Base-by-base conservation (phyloP, 2,113 vertebrate genomes). In the Thunnus thynnus region DNA sequence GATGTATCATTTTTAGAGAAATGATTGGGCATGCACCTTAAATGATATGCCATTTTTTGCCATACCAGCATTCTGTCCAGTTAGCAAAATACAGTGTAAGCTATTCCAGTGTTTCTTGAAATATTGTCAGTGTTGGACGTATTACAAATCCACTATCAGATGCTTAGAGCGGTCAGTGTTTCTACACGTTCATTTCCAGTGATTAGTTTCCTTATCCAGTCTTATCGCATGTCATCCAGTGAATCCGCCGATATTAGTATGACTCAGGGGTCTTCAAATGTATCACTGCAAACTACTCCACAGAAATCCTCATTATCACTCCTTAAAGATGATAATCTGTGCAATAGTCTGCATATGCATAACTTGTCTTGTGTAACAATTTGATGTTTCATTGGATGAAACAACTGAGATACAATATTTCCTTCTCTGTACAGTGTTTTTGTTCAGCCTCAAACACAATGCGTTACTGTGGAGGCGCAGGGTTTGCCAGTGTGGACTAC, bases 71-170 rank as follows among this genome's bases (percentile, higher is more conserved):
- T 88, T 82, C 13, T 66, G 67, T 89, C 88, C 83, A 88, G 85
- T 94, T 79, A 80, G 52, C 61, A 73, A 80, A 77, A 72, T 80
- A 84, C 88, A 93, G 86, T 91, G 74, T 90, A 57, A 85, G 80
- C 74, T 77, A 86, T 91, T 93, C 90, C 93, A 93, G 91, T 93
- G 91, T 93, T 87, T 84, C 44, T 85, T 80, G 69, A 88, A 88
- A 87, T 89, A 85, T 86, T 87, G 82, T 88, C 91, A 91, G 81
- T 89, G 82, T 87, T 87, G n/a, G 75, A 87, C 86, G 54, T 73
- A 22, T 54, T 32, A 22, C 16, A 74, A 47, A 27, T 84, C 17
- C 47, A 64, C 44, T 18, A 73, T 72, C 30, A 73, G 54, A 70
- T 41, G 54, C 72, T 56, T 65, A 73, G 14, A 78, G 54, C 50